phyloP scores from a whole-genome alignment of 2,797 vertebrate genomes.

The Rhabdophis nuchalis region DNA sequence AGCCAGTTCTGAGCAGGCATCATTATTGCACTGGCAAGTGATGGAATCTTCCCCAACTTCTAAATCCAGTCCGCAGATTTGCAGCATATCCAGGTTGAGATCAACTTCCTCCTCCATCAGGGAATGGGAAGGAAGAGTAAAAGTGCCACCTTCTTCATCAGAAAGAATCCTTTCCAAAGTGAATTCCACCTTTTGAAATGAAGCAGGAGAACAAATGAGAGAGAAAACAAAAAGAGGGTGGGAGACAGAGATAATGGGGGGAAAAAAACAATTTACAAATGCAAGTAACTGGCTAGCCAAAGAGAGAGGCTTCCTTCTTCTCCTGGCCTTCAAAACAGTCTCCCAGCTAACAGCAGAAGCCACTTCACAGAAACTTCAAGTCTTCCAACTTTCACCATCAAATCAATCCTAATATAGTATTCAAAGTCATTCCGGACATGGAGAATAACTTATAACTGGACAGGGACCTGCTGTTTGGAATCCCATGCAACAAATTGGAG shows the following conservation, averaged over 20 bases:
- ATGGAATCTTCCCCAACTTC: background rate
- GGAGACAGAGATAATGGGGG: background rate
- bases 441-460: background rate
- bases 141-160: background rate
- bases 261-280: background rate
- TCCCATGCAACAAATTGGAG: background rate
- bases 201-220: background rate
- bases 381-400: background rate
- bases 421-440: background rate
- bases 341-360: background rate
- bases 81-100: background rate
- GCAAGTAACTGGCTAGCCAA: background rate
- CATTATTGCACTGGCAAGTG: background rate
- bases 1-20: background rate
- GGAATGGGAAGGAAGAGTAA: background rate
- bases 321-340: background rate
- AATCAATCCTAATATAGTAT: background rate
- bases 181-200: constrained; percentile 1
- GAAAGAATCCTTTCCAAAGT: constrained; percentile 25
- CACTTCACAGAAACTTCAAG: background rate
- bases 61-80: background rate
- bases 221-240: background rate
- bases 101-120: background rate
- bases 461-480: background rate
- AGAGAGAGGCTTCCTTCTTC: background rate